Percentiles rank a stretch among this genome's conserved stretches.
phyloP scores from a whole-genome alignment of 2,113 vertebrate species.

The Cranoglanis bouderius region DNA sequence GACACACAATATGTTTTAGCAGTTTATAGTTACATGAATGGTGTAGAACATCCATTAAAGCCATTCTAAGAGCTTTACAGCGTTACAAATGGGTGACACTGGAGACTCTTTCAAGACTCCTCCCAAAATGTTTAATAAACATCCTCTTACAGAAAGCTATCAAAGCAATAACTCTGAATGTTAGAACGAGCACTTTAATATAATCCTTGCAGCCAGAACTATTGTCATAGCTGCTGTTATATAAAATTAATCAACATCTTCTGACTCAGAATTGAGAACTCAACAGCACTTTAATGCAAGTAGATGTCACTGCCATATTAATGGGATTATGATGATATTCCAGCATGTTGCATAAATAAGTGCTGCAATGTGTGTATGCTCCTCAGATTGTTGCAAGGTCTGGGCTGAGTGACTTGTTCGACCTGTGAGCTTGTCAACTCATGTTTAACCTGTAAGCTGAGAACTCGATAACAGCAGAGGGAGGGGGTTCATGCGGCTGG shows the following conservation, averaged over 20 bases:
- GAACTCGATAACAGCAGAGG: slow-evolving; percentile 72
- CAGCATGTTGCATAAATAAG: slow-evolving; percentile 3
- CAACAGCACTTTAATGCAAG: background rate
- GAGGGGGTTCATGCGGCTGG: slow-evolving; percentile 44
- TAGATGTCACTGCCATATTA: slow-evolving; percentile 14
- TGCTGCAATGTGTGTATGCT: slow-evolving; percentile 1
- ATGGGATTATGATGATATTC: slow-evolving; percentile 12
- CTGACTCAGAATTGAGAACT: background rate
- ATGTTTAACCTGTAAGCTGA: slow-evolving; percentile 77
- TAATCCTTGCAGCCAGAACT: background rate
- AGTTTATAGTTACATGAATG: background rate
- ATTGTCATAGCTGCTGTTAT: background rate
- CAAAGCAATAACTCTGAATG: background rate
- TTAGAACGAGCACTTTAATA: background rate
- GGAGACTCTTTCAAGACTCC: background rate
- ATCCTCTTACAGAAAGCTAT: background rate
- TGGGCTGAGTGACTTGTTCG: slow-evolving; percentile 4
- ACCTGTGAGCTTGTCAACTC: slow-evolving; percentile 60
- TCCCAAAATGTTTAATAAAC: background rate
- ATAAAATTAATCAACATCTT: background rate
- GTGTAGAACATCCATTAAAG: background rate
- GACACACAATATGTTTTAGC: background rate
- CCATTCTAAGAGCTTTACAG: background rate
- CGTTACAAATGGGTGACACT: background rate
- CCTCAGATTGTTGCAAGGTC: background rate